Percentiles rank a stretch among this genome's conserved stretches.
Evolutionary conservation across 2,113 vertebrate genomes (phyloP).

Genomic region (Parotia lawesii): DNA sequence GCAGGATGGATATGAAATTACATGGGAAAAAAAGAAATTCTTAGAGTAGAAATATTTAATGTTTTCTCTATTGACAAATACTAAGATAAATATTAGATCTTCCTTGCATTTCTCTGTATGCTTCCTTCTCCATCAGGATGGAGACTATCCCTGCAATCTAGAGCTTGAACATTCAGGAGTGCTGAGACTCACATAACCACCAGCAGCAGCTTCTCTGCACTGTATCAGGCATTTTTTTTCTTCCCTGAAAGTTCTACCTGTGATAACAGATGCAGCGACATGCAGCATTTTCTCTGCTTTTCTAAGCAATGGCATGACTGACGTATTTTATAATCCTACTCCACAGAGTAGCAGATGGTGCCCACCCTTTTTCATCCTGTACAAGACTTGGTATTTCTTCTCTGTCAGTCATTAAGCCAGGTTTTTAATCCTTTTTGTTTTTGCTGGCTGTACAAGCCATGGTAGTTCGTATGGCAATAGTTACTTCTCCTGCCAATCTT

Average conservation of each 20-base stretch:
- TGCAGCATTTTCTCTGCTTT: conserved; percentile 1
- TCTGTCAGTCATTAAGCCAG: conserved; percentile 30
- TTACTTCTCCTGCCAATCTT: background rate
- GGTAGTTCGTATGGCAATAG: background rate
- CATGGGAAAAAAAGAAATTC: background rate
- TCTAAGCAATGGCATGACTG: conserved; percentile 23
- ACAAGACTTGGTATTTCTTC: conserved; percentile 52
- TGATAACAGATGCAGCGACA: background rate
- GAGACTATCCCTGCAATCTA: background rate
- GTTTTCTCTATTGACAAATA: background rate
- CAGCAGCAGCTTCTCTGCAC: background rate
- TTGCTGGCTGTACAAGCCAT: background rate
- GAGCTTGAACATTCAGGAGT: background rate
- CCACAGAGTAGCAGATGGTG: conserved; percentile 41
- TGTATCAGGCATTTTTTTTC: background rate
- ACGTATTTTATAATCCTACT: conserved; percentile 38
- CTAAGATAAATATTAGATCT: background rate
- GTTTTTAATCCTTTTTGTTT: background rate
- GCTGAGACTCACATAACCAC: background rate
- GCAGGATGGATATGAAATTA: background rate
- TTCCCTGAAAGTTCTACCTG: background rate
- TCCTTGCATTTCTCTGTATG: background rate
- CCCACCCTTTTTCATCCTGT: conserved; percentile 1
- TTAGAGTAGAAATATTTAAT: background rate
- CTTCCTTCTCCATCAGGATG: background rate